Evolutionary conservation across 2,888 invertebrate species (phyloP).

Genomic region (Phasia obesa): DNA sequence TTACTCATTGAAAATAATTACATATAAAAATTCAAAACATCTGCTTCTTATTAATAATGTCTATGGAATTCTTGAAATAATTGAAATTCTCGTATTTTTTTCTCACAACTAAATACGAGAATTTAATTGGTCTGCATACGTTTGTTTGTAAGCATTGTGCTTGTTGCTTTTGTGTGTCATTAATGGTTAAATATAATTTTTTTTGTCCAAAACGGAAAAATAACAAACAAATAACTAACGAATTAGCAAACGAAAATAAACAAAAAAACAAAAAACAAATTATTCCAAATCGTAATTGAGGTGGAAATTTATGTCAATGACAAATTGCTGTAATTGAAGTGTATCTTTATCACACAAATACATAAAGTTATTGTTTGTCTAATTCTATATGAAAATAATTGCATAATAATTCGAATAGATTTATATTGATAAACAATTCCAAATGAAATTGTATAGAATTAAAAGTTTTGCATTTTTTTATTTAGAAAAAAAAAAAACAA

Average conservation of each 20-base stretch:
- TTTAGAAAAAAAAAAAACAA: too few species aligned
- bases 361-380: constrained; percentile 27
- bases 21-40: constrained; percentile 53
- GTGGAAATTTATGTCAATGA: constrained; percentile 67
- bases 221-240: constrained; percentile 29
- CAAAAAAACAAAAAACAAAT: neutral
- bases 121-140: constrained; percentile 14
- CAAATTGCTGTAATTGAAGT: constrained; percentile 48
- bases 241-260: constrained; percentile 19
- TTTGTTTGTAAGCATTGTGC: neutral
- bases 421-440: constrained; percentile 15
- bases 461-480: too few species aligned
- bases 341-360: constrained; percentile 31
- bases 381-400: constrained; percentile 37
- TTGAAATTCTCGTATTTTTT: constrained; percentile 37
- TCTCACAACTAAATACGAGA: constrained; percentile 8
- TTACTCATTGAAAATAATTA: constrained; percentile 8
- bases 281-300: constrained; percentile 43
- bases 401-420: constrained; percentile 11
- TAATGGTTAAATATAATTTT: constrained; percentile 53
- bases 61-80: constrained; percentile 63
- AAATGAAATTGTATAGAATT: neutral
- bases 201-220: constrained; percentile 31
- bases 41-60: constrained; percentile 67
- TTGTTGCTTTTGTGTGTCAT: constrained; percentile 10